Evolutionary conservation across 2,797 vertebrate genomes (phyloP).

Genomic region (Otolemur crassicaudatus): DNA sequence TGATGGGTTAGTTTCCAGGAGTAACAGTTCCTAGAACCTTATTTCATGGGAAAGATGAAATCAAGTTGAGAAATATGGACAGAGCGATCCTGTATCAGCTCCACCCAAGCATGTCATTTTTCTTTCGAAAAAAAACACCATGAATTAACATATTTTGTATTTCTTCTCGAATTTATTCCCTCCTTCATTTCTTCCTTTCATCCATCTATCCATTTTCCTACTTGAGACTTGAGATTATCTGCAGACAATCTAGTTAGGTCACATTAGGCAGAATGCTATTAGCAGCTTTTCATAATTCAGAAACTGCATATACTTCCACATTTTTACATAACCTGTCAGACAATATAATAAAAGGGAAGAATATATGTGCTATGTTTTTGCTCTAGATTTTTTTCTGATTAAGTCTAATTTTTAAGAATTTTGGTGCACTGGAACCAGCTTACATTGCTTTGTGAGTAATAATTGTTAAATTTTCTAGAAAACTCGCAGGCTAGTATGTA

Average conservation of each 20-base stretch:
- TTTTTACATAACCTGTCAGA: conserved; percentile 74
- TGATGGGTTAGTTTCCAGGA: not conserved
- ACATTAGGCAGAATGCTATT: conserved; percentile 86
- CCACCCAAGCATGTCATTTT: not conserved
- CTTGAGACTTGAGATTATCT: not conserved
- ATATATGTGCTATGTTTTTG: not conserved
- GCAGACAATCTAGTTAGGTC: not conserved
- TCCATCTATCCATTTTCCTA: not conserved
- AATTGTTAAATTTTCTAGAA: not conserved
- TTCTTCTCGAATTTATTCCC: not conserved
- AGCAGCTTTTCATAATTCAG: conserved; percentile 83
- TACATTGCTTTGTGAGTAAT: not conserved
- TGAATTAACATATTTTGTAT: not conserved
- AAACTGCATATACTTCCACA: conserved; percentile 85
- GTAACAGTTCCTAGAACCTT: not conserved
- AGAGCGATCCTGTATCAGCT: not conserved
- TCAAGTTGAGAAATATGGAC: not conserved
- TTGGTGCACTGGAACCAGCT: not conserved
- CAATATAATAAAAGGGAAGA: not conserved
- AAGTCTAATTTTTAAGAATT: not conserved
- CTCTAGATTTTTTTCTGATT: not conserved
- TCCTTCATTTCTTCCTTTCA: not conserved
- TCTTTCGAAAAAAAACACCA: not conserved
- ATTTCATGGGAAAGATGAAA: not conserved
- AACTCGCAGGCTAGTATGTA: not conserved